These are phyloP conservation scores for Siphonodentalium dalli DNA, from an alignment of 2,888 invertebrate species.

Conservation along the genomic window DNA sequence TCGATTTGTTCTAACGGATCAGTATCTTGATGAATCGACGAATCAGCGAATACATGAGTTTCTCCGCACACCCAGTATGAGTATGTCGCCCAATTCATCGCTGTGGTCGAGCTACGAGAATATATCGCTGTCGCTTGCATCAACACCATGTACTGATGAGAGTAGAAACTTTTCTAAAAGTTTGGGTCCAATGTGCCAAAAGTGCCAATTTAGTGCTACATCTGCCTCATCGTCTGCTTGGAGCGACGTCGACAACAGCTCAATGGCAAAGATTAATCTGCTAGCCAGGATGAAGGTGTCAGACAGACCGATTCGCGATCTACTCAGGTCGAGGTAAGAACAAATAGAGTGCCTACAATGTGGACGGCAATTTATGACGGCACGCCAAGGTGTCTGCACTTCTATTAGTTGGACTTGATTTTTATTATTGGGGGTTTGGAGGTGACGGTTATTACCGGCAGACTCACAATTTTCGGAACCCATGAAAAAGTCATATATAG, in stretches of 20 bases:
- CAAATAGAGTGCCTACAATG: background rate
- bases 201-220: conserved; percentile 36
- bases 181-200: conserved; percentile 16
- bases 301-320: conserved; percentile 67
- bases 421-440: no score
- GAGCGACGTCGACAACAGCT: conserved; percentile 29
- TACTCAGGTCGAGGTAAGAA: conserved; percentile 57
- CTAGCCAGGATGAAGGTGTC: conserved; percentile 68
- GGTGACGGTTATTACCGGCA: no score
- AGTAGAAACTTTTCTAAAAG: conserved; percentile 26
- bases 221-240: conserved; percentile 22
- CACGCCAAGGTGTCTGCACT: no score
- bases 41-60: conserved; percentile 35
- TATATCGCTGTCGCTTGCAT: no score
- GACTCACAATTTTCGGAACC: no score
- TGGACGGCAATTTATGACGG: no score
- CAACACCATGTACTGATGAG: conserved; percentile 36
- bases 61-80: conserved; percentile 38
- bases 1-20: conserved; percentile 13
- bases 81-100: no score
- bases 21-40: no score
- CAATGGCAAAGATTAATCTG: conserved; percentile 60
- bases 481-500: no score
- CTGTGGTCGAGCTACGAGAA: conserved; percentile 56
- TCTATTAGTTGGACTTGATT: no score